Percentiles rank a stretch among this genome's conserved stretches.
Evolutionary conservation across 2,888 invertebrate genomes (phyloP).

Genomic region (Polymixis lichenea): DNA sequence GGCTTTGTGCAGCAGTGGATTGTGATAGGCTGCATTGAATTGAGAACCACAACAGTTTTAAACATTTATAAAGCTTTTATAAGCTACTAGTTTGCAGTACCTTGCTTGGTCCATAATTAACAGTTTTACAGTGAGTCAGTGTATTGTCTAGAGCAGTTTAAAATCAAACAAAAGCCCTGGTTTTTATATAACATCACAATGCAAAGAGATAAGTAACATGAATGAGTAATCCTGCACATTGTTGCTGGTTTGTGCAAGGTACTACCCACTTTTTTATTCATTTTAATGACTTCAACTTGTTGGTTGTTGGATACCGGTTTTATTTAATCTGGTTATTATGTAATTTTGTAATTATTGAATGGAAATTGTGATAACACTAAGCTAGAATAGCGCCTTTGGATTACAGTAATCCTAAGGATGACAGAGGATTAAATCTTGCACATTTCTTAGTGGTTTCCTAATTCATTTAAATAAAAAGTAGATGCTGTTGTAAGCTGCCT

Average conservation of each 20-base stretch:
- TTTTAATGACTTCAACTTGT: constrained; percentile 38
- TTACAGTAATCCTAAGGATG: neutral
- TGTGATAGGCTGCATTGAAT: neutral
- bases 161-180: constrained; percentile 54
- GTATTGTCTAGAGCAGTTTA: constrained; percentile 42
- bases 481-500: constrained; percentile 7
- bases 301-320: constrained; percentile 37
- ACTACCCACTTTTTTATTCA: constrained; percentile 43
- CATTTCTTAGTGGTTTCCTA: constrained; percentile 1
- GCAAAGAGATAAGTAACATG: constrained; percentile 57
- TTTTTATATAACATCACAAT: constrained; percentile 56
- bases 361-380: neutral
- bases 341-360: constrained; percentile 33
- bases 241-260: constrained; percentile 31
- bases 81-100: neutral
- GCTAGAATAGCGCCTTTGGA: neutral
- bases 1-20: neutral
- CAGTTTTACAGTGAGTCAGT: constrained; percentile 50
- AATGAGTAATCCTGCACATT: constrained; percentile 61
- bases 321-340: constrained; percentile 27
- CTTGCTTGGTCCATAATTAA: constrained; percentile 1
- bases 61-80: neutral
- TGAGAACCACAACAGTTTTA: neutral
- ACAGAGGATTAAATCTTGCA: neutral
- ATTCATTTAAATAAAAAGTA: constrained; percentile 9